Conservation (phyloP, 2,797 vertebrate species). For the Phalloptychus januarius region DNA sequence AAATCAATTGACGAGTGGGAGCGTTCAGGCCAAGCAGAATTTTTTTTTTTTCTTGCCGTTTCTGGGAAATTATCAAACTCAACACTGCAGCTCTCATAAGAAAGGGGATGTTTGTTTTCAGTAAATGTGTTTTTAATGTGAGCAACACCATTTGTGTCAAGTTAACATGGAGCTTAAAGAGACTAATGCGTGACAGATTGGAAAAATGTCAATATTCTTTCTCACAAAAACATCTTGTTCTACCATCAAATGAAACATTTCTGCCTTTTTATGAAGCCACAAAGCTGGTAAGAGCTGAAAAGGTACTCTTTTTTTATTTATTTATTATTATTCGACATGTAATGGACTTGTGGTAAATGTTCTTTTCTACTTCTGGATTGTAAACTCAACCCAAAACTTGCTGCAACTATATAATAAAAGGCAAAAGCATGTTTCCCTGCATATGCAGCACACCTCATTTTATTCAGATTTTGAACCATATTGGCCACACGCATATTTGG, state of each 20-base stretch:
- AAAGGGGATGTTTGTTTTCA: neutral
- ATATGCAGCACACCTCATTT: neutral
- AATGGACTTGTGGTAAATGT: neutral
- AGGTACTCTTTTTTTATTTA: neutral
- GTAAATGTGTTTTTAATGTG: neutral
- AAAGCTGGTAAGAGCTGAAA: neutral
- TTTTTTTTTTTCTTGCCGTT: neutral
- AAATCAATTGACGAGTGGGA: neutral
- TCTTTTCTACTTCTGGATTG: conserved; percentile 15
- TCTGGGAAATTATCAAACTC: conserved; percentile 2
- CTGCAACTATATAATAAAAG: neutral
- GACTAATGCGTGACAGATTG: neutral
- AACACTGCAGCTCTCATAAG: neutral
- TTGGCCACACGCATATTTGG: conserved; percentile 17
- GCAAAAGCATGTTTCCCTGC: neutral
- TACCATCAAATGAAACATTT: neutral
- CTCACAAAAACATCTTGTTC: conserved; percentile 6
- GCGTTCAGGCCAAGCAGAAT: neutral
- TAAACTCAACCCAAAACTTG: conserved; percentile 9
- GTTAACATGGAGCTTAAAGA: neutral
- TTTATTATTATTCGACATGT: neutral
- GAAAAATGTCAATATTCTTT: conserved; percentile 3
- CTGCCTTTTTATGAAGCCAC: neutral
- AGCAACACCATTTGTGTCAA: conserved; percentile 7
- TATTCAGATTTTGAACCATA: neutral